phyloP scores from a whole-genome alignment of 2,888 invertebrate species.

The Hoplodrina blanda region DNA sequence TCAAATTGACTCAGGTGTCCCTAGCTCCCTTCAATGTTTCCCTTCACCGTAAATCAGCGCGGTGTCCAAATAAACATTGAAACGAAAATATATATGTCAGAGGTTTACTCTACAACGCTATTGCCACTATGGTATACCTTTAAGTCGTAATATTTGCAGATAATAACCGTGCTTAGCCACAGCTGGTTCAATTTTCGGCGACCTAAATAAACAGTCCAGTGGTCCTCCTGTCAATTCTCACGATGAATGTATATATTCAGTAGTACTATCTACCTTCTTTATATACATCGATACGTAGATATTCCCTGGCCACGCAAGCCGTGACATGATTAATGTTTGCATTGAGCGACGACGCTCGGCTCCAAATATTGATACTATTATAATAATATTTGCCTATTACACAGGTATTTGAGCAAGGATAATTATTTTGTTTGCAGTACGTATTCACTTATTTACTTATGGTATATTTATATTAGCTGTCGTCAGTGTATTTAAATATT shows the following conservation, averaged over 20 bases:
- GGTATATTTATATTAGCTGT: conserved; percentile 3
- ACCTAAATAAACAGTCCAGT: conserved; percentile 46
- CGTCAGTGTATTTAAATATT: not conserved
- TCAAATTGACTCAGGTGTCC: not conserved
- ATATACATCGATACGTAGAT: conserved; percentile 25
- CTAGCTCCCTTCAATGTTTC: not conserved
- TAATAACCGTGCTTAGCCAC: conserved; percentile 11
- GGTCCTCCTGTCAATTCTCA: conserved; percentile 8
- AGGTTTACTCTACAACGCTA: not conserved
- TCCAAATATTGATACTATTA: conserved; percentile 39
- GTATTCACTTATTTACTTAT: not conserved
- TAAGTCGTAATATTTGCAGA: conserved; percentile 20
- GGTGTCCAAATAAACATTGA: conserved; percentile 1
- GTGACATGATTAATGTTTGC: conserved; percentile 58
- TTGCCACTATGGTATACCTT: not conserved
- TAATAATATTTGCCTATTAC: conserved; percentile 54
- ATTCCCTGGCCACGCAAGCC: conserved; percentile 48
- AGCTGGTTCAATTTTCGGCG: not conserved
- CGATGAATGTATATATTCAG: conserved; percentile 13
- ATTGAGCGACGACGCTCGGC: conserved; percentile 32
- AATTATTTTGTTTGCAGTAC: conserved; percentile 28
- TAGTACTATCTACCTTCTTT: conserved; percentile 27
- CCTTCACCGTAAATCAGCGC: not conserved
- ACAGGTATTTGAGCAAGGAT: conserved; percentile 22
- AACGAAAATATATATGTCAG: not conserved